Evolutionary conservation across 2,888 invertebrate species (phyloP), one percentile per base, ranked within the genome.

Genomic region (Tetragonula carbonaria): DNA sequence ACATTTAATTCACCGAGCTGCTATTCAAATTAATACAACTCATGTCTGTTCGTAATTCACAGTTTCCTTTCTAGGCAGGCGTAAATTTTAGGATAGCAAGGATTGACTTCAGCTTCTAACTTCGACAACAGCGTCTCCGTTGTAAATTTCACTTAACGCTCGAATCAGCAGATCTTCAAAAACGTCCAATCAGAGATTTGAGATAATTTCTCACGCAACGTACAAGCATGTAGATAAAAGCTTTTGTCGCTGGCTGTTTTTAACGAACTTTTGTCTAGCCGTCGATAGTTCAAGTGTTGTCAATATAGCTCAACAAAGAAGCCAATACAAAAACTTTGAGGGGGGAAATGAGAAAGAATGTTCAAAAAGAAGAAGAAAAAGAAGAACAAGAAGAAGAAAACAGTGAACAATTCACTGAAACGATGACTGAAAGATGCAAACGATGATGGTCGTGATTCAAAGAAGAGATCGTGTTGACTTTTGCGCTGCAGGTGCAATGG

Each of bases 401-500:
- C 38, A 38, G 13, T 21, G 18, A 38, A 38, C 4, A 65, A 11
- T 21, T 21, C 38, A 14, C 38, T 33, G 33, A 3, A 33, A 33
- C 33, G 33, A 3, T 33, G n/a, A 21, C 13, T 51, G 68, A 23
- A 23, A 51, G 50, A 23, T 16, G 67, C 45, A 28, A 51, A 18
- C 23, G 50, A 51, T 5, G 11, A 51, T 18, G 23, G 50, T 28
- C 21, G 14, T 6, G 65, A 65, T 33, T 18, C 57, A 28, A 50
- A 45, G 72, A 23, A 23, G 53, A 13, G 59, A 59, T 45, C 23
- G 13, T 23, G 59, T 28, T 28, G 73, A 50, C 38, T 57, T 76
- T 84, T 77, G 81, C 50, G 74, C 55, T 33, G 78, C 88, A 82
- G 87, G 74, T 80, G 82, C 78, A 67, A 80, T 63, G 62, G 13